Base-by-base conservation (phyloP, 2,797 vertebrate species). In the Threskiornis aethiopicus region DNA sequence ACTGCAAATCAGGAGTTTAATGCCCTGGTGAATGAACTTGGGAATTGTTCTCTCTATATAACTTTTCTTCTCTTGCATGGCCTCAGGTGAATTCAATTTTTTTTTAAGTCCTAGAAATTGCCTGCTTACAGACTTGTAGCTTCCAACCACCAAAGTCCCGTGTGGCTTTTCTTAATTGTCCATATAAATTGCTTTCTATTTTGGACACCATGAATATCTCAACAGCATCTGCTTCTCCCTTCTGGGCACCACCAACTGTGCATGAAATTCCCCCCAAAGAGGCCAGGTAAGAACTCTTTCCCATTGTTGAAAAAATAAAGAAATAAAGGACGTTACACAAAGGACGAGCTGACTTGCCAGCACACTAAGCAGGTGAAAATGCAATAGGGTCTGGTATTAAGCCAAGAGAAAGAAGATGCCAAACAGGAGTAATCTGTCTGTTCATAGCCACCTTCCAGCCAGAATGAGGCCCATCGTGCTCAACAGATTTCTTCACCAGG, bases 141-240 rank as follows among this genome's bases (percentile, higher is more conserved):
- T 95, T 94, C 96, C 90, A 97, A 91, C 96, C 93, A 95, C 79
- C 67, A 31, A 96, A 84, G 82, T 95, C 97, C 94, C 96, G 33
- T 83, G 96, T 96, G 97, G 89, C 90, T 94, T 57, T 95, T 98
- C 96, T 98, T 98, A 98, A 98, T 98, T 98, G 98, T 98, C 97
- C 89, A 95, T 96, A 97, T 98, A 98, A 97, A 98, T 98, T 98
- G 91, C 97, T 98, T 98, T 98, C 97, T 97, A 95, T 98, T 98
- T 98, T 96, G 96, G 96, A 97, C 97, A 97, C 93, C 89, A 96
- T 93, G 92, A 95, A 91, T 97, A 92, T 96, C 90, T 97, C 96
- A 91, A 96, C 57, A 95, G 90, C 90, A 93, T 96, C 96, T 96
- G 81, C 70, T 97, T 95, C 67, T 97, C 93, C 96, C 97, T 97